Base-by-base conservation (phyloP, 2,113 vertebrate species). In the Tragelaphus scriptus region DNA sequence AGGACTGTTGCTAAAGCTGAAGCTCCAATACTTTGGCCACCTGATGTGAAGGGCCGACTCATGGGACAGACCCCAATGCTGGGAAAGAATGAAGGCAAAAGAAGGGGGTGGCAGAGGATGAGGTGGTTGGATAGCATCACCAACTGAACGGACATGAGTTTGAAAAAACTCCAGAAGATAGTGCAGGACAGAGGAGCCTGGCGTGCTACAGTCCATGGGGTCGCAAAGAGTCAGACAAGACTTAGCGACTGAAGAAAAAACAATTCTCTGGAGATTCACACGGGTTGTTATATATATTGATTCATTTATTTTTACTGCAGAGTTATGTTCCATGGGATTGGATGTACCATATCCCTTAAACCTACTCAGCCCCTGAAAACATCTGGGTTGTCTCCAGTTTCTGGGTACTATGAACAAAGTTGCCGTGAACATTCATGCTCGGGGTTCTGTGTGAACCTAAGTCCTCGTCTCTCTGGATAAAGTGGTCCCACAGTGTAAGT, bases 401-500 rank as follows among this genome's bases (percentile, higher is more conserved):
- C 12, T 6, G 55, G 30, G 25, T 1, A 4, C 36, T 19, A 17
- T 1, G 51, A 61, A 75, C 6, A 63, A 53, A 77, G 26, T 28
- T 8, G 32, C 91, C 7, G 1, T 2, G 0, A 19, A 56, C 40
- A 56, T 6, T 36, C 5, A 26, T 0, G 1, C 0, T 17, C 12
- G 30, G 88, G 44, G 30, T 53, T 61, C 9, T 30, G 58, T 28
- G 47, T n/a, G 32, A 53, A 21, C 7, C 0, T 3, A 10, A 25
- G 11, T 28, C 79, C 40, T 51, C 13, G 3, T 2, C 2, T 65
- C 85, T 85, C 58, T 4, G 80, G 40, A 30, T 17, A 47, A 12
- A 55, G 0, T 1, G 3, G 23, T 15, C 40, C 16, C 28, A 0
- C 3, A 6, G 30, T 0, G 13, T 23, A 59, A 25, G 2, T 3